Conservation (phyloP, 2,113 vertebrate species). For the Egretta garzetta region DNA sequence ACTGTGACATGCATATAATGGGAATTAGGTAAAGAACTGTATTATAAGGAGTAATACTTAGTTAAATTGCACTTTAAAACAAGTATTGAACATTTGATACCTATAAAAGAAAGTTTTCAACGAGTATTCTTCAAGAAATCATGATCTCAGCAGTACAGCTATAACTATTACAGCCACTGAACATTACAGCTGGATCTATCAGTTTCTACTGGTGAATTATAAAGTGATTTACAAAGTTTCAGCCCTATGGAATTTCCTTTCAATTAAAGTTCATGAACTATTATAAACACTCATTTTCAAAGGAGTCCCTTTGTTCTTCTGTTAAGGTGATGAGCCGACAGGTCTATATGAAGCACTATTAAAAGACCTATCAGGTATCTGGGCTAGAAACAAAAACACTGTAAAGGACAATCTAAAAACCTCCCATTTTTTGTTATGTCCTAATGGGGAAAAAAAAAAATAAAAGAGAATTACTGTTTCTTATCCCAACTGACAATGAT, state of each 20-base stretch:
- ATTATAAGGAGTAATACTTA: not conserved
- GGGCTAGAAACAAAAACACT: not conserved
- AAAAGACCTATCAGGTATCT: not conserved
- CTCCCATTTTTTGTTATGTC: rapidly evolving
- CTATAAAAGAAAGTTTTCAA: not conserved
- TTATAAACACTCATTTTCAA: not conserved
- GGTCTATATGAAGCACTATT: not conserved
- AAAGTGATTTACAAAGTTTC: not conserved
- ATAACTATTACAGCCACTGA: not conserved
- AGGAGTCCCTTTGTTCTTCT: not conserved
- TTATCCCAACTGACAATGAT: not conserved
- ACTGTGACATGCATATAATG: not conserved
- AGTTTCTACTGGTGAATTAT: not conserved
- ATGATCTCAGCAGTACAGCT: not conserved
- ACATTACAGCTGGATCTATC: not conserved
- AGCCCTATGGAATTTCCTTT: not conserved
- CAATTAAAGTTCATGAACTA: not conserved
- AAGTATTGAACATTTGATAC: not conserved
- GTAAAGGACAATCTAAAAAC: rapidly evolving
- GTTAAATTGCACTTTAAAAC: not conserved
- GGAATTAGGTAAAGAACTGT: not conserved
- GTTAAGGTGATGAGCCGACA: not conserved
- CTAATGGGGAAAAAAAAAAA: not conserved
- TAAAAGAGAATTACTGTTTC: not conserved
- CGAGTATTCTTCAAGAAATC: not conserved